Evolutionary conservation across 2,888 invertebrate genomes (phyloP).

Genomic region (Entomobrya proxima): DNA sequence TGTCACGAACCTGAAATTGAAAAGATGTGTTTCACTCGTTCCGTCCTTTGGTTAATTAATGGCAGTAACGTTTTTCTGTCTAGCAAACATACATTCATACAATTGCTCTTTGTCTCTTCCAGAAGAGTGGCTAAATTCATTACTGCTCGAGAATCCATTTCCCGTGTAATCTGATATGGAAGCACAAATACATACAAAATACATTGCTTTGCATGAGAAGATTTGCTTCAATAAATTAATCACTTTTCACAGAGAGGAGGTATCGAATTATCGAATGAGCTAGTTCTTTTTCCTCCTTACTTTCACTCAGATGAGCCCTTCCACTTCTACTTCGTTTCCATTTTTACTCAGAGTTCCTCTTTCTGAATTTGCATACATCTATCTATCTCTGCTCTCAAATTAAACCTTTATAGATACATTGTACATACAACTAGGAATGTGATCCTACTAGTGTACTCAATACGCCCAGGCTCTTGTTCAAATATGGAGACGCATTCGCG

Average conservation of each 20-base stretch:
- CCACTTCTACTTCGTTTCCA: not conserved
- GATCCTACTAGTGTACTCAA: too few relatives aligned
- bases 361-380: too few relatives aligned
- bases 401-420: too few relatives aligned
- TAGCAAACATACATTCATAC: not conserved
- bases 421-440: too few relatives aligned
- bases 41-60: constrained; percentile 45
- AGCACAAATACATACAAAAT: not conserved
- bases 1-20: constrained; percentile 40
- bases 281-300: constrained; percentile 17
- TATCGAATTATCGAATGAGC: constrained; percentile 9
- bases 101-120: not conserved
- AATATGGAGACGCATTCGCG: too few relatives aligned
- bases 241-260: constrained; percentile 39
- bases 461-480: too few relatives aligned
- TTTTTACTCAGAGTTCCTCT: not conserved
- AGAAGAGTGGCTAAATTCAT: not conserved
- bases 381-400: too few relatives aligned
- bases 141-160: not conserved
- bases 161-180: not conserved
- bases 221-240: constrained; percentile 59
- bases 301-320: not conserved
- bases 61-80: constrained; percentile 8
- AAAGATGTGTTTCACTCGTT: constrained; percentile 54
- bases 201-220: constrained; percentile 4